Percentiles rank a stretch among this genome's conserved stretches.
Evolutionary conservation across 2,888 invertebrate genomes (phyloP).

Genomic region (Drosophila multiciliata): DNA sequence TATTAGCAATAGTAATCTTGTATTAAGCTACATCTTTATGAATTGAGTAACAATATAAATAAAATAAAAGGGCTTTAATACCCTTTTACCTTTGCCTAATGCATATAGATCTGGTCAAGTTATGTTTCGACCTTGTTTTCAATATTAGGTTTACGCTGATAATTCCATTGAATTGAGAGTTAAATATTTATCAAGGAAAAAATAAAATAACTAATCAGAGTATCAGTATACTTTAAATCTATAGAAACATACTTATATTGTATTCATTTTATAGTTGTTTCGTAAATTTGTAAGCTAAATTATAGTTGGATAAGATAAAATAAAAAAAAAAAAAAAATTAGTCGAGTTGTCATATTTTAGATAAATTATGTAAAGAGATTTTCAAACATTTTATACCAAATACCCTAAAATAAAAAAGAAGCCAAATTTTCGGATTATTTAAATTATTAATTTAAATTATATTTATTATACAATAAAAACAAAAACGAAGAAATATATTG

Average conservation of each 20-base stretch:
- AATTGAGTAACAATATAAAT: background rate
- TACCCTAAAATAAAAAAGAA: background rate
- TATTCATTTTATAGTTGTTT: background rate
- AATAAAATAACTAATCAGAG: background rate
- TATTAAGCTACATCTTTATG: background rate
- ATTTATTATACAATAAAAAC: background rate
- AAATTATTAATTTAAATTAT: background rate
- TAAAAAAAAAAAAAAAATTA: background rate
- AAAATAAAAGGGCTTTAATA: too few relatives aligned
- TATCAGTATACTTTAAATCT: background rate
- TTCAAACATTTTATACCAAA: background rate
- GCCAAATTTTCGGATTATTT: background rate
- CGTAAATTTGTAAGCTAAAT: background rate
- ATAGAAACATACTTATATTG: background rate
- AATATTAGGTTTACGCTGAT: background rate
- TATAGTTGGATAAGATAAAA: background rate
- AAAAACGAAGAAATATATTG: background rate
- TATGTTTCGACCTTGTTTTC: background rate
- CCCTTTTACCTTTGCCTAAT: background rate
- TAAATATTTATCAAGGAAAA: background rate
- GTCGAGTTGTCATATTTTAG: background rate
- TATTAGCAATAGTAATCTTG: background rate
- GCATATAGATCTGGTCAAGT: background rate
- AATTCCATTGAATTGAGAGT: background rate
- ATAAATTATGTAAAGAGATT: background rate